Conservation (phyloP, 2,888 invertebrate species). For the Meandrusa payeni region DNA sequence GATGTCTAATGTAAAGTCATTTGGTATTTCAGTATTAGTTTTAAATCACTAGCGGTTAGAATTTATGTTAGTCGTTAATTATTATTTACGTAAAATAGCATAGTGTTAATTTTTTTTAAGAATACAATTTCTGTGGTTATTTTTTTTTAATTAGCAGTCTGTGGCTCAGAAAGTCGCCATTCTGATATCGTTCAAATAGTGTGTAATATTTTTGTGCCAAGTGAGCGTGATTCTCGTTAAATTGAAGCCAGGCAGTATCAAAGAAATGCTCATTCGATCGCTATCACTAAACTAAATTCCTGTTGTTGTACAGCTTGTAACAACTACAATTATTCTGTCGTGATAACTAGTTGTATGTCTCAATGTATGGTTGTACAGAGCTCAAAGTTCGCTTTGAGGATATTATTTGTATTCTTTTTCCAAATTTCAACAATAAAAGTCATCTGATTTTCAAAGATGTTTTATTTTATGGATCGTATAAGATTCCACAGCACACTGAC, state of each 20-base stretch:
- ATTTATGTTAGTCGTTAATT: slow-evolving; percentile 76
- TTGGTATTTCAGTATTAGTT: slow-evolving; percentile 71
- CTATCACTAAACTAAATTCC: slow-evolving; percentile 24
- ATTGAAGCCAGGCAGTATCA: background rate
- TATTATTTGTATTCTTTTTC: slow-evolving; percentile 62
- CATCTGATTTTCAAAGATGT: slow-evolving; percentile 55
- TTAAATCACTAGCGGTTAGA: slow-evolving; percentile 69
- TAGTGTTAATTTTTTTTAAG: slow-evolving; percentile 50
- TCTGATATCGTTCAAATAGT: slow-evolving; percentile 46
- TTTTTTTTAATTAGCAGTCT: slow-evolving; percentile 46
- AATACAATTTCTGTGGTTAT: slow-evolving; percentile 52
- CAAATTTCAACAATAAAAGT: slow-evolving; percentile 68
- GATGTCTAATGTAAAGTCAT: slow-evolving; percentile 54
- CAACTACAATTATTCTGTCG: slow-evolving; percentile 56
- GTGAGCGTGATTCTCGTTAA: slow-evolving; percentile 12
- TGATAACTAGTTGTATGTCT: slow-evolving; percentile 19
- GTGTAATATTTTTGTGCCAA: slow-evolving; percentile 49
- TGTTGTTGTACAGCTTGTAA: slow-evolving; percentile 23
- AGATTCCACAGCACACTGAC: too few species aligned
- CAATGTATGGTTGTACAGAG: slow-evolving; percentile 52
- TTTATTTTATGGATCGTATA: slow-evolving; percentile 38
- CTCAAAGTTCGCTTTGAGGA: slow-evolving; percentile 64
- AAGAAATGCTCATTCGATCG: background rate
- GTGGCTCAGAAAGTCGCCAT: slow-evolving; percentile 37
- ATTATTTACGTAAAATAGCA: slow-evolving; percentile 64